These are phyloP conservation scores for Entelurus aequoreus DNA, from an alignment of 2,113 vertebrate species.

Conservation along the genomic window DNA sequence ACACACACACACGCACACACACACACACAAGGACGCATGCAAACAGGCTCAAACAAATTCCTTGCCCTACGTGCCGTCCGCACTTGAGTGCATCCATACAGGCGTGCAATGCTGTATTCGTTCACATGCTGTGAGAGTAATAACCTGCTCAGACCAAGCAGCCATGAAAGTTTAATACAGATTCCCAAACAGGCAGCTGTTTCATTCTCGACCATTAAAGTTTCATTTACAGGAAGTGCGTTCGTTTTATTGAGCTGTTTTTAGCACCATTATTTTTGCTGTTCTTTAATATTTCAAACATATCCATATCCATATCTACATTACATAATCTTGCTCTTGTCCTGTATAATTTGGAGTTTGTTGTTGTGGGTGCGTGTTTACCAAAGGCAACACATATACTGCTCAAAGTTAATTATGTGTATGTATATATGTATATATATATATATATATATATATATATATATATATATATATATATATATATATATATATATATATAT, in stretches of 20 bases:
- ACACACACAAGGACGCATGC: neutral
- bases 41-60: conserved; percentile 16
- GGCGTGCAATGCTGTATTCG: conserved; percentile 17
- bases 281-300: conserved; percentile 45
- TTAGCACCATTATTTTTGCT: conserved; percentile 41
- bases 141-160: conserved; percentile 40
- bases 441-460: too few species aligned
- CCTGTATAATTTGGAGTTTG: neutral
- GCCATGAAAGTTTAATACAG: conserved; percentile 61
- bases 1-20: neutral
- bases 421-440: too few species aligned
- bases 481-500: too few species aligned
- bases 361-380: too few species aligned
- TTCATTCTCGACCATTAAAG: conserved; percentile 44
- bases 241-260: conserved; percentile 47
- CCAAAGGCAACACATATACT: too few species aligned
- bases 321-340: conserved; percentile 15
- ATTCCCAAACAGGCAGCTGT: conserved; percentile 32
- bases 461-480: too few species aligned
- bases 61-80: conserved; percentile 15
- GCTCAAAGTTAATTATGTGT: too few species aligned
- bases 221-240: conserved; percentile 45
- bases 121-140: conserved; percentile 37
- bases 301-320: conserved; percentile 14
- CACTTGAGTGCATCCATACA: conserved; percentile 27